phyloP scores from a whole-genome alignment of 1,140 invertebrate species.

The Latrodectus geometricus region DNA sequence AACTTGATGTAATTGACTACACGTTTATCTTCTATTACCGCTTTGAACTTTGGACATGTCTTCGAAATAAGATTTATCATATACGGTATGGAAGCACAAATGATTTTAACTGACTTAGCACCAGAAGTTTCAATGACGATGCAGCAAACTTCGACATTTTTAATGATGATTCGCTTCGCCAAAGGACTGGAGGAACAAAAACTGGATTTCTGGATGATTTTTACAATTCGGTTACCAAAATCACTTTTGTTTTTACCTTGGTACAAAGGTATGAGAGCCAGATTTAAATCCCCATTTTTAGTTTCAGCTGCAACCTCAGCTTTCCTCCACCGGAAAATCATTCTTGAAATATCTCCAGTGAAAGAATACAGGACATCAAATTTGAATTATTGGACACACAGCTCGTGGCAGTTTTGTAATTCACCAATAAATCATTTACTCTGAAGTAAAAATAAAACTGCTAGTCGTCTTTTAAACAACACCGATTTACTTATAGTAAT shows the following conservation, averaged over 20 bases:
- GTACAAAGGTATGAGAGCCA: conserved; percentile 18
- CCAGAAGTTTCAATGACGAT: conserved; percentile 51
- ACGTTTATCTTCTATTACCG: conserved; percentile 18
- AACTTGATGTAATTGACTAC: conserved; percentile 16
- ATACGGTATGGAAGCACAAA: conserved; percentile 42
- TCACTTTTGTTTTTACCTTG: conserved; percentile 1
- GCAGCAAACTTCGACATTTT: conserved; percentile 34
- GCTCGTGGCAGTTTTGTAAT: too few species aligned
- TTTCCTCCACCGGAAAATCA: background rate
- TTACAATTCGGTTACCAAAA: conserved; percentile 14
- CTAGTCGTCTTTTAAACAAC: too few species aligned
- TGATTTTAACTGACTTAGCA: conserved; percentile 12
- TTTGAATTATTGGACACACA: too few species aligned
- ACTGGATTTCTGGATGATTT: conserved; percentile 2
- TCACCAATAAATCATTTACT: too few species aligned
- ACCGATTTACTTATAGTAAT: too few species aligned
- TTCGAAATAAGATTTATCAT: conserved; percentile 12
- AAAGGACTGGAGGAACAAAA: conserved; percentile 21
- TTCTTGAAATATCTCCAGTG: background rate
- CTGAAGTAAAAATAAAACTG: too few species aligned
- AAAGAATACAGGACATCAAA: too few species aligned
- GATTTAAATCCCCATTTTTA: background rate
- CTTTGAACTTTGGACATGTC: conserved; percentile 32
- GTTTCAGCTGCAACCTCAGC: background rate
- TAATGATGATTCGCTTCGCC: conserved; percentile 19